Percentiles rank a stretch among this genome's conserved stretches.
phyloP scores from a whole-genome alignment of 53 echinoderm and acorn worm genomes.

The Pentamera pediparva region DNA sequence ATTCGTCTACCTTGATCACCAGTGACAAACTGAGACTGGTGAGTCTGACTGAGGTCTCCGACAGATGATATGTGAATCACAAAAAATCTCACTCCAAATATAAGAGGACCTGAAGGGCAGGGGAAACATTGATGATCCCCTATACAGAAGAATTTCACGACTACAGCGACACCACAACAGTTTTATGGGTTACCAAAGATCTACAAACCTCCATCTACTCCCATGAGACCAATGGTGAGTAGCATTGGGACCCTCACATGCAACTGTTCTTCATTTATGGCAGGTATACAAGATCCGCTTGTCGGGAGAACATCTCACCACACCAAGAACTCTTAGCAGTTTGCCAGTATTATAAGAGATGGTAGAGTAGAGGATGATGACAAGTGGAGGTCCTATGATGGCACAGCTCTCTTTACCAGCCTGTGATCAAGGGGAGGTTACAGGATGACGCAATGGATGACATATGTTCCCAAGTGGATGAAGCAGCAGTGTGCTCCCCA shows the following conservation, averaged over 20 bases:
- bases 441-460: not conserved
- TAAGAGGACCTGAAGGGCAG: no score
- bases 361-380: not conserved
- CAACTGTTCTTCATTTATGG: not conserved
- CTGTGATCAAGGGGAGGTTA: not conserved
- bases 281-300: no score
- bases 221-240: not conserved
- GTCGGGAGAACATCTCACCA: no score
- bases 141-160: not conserved
- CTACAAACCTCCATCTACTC: not conserved
- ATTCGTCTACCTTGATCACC: no score
- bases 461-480: not conserved
- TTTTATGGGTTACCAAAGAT: not conserved
- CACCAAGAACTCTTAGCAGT: not conserved
- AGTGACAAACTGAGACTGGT: no score
- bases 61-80: no score
- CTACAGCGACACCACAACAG: not conserved
- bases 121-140: not conserved
- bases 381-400: not conserved
- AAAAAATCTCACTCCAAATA: no score
- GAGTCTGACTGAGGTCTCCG: no score
- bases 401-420: not conserved
- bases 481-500: no score
- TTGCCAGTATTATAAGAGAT: not conserved
- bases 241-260: not conserved